phyloP scores from a whole-genome alignment of 2,113 vertebrate genomes.

The Anser brachyrhynchus region DNA sequence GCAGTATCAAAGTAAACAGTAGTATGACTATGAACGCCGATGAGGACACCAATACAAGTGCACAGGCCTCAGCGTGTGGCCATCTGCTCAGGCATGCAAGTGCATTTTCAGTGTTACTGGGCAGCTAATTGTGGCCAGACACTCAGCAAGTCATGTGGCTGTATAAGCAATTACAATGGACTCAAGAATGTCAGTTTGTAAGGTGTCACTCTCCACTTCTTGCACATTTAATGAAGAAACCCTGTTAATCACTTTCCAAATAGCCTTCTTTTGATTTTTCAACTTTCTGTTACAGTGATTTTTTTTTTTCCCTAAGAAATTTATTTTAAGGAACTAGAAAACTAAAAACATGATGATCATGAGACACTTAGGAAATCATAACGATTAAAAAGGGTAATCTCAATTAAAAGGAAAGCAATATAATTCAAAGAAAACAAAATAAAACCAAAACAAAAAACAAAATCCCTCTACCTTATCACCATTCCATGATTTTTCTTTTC shows the following conservation, averaged over 20 bases:
- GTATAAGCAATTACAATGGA: constrained; percentile 52
- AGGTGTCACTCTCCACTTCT: constrained; percentile 20
- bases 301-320: neutral
- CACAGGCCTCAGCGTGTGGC: neutral
- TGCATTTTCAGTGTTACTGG: constrained; percentile 43
- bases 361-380: neutral
- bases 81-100: neutral
- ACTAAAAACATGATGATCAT: neutral
- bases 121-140: constrained; percentile 17
- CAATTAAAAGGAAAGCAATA: neutral
- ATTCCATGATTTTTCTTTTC: neutral
- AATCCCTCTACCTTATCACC: neutral
- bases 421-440: neutral
- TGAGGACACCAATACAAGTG: neutral
- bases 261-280: constrained; percentile 10
- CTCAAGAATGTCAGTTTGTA: neutral
- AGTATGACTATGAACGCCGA: neutral
- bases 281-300: constrained; percentile 6
- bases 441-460: neutral
- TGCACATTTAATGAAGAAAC: constrained; percentile 33
- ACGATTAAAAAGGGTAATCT: neutral
- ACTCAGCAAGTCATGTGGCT: constrained; percentile 35
- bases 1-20: neutral
- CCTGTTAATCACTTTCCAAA: constrained; percentile 20
- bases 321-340: neutral